Evolutionary conservation across 2,797 vertebrate genomes (phyloP).

Genomic region (Chaetophractus vellerosus): DNA sequence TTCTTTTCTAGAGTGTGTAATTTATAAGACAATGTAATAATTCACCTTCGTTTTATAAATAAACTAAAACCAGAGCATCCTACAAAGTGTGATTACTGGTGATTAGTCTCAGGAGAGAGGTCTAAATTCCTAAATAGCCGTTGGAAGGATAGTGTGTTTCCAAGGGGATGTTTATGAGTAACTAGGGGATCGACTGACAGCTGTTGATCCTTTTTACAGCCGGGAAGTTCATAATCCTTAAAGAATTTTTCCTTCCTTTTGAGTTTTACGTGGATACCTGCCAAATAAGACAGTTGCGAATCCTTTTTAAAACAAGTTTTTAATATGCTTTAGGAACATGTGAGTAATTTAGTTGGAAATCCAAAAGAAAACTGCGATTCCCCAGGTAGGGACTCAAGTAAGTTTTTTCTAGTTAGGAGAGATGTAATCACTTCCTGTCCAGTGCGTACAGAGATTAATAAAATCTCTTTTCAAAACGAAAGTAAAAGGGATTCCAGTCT

Average conservation of each 20-base stretch:
- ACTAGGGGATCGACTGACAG: slow-evolving; percentile 61
- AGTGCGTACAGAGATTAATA: slow-evolving; percentile 30
- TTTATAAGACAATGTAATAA: not conserved
- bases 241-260: slow-evolving; percentile 64
- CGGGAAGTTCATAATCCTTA: slow-evolving; percentile 80
- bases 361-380: slow-evolving; percentile 55
- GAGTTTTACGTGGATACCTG: slow-evolving; percentile 44
- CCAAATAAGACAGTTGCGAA: slow-evolving; percentile 62
- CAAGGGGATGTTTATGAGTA: slow-evolving; percentile 73
- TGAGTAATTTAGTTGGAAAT: slow-evolving; percentile 56
- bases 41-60: slow-evolving; percentile 54
- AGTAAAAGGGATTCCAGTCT: not conserved
- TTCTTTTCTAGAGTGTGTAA: slow-evolving; percentile 44
- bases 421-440: not conserved
- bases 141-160: slow-evolving; percentile 33
- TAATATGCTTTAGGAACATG: slow-evolving; percentile 74
- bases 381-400: not conserved
- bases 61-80: slow-evolving; percentile 1
- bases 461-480: slow-evolving; percentile 35
- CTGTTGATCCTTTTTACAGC: slow-evolving; percentile 77
- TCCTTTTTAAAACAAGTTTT: slow-evolving; percentile 71
- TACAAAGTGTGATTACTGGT: not conserved
- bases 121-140: slow-evolving; percentile 53
- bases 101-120: slow-evolving; percentile 39
- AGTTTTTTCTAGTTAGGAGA: slow-evolving; percentile 30